Evolutionary conservation across 1,140 invertebrate species (phyloP), one percentile per base, ranked within the genome.

Genomic region (Polypedilum pembai): DNA sequence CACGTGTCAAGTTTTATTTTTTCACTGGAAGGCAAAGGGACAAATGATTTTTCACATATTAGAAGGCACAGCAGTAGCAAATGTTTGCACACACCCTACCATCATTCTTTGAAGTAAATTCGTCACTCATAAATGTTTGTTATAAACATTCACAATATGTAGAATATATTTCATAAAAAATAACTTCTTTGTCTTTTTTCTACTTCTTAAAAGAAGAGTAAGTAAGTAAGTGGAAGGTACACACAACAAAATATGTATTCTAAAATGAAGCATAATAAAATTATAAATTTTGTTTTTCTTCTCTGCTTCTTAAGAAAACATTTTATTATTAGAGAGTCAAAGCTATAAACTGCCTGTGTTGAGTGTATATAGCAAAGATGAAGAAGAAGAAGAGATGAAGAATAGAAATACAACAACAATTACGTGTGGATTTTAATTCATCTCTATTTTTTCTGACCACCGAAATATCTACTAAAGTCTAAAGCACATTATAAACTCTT

Each of bases 381-480:
- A 45, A 45, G 41, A 56, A 8, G 45, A 56, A 56, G 45, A 15
- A 8, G 8, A 56, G 45, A 56, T 56, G 15, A n/a, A 56, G n/a
- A 56, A 45, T 45, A 56, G 45, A 56, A 56, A 56, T n/a, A 56
- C 45, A 56, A 56, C 45, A 56, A 56, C 45, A 56, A 56, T 56
- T 56, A 56, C n/a, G 45, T 56, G 45, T 56, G n/a, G 45, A n/a
- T 56, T 45, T 56, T 56, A 56, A 56, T 56, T 56, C 45, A 56
- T 56, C 45, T 56, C n/a, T 56, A 12, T 56, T 4, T 56, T 15
- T 4, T 56, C 45, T 56, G 45, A 56, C 45, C 45, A 56, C 45
- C 1, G 24, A 33, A 33, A 33, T 56, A 56, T n/a, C n/a, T n/a
- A 56, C 45, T 56, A 56, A 12, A 56, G 24, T 33, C 24, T 33